Conservation (phyloP, 1,140 invertebrate species). For the Aphaenogaster ashmeadi region DNA sequence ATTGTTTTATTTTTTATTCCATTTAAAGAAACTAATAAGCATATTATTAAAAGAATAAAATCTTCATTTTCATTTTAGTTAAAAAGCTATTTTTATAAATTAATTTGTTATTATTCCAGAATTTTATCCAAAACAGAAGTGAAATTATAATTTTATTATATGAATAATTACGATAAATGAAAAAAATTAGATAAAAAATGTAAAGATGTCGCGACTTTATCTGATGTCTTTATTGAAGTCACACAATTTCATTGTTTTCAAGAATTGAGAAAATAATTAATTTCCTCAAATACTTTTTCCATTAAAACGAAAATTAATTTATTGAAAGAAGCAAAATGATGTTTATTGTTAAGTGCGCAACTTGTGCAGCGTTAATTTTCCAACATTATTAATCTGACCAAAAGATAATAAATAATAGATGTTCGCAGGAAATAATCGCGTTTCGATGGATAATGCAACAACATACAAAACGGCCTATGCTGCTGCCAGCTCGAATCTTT, state of each 20-base stretch:
- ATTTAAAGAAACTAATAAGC: too few relatives aligned
- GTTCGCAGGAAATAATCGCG: neutral
- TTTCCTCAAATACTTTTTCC: neutral
- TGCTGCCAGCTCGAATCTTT: neutral
- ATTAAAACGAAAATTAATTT: neutral
- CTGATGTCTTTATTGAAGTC: neutral
- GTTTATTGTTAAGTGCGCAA: too few relatives aligned
- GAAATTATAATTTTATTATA: neutral
- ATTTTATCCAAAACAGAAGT: neutral
- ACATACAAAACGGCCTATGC: too few relatives aligned
- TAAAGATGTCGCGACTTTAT: too few relatives aligned
- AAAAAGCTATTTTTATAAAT: neutral
- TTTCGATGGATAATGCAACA: neutral
- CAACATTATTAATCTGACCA: neutral
- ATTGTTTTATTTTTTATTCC: too few relatives aligned
- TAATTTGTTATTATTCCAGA: neutral
- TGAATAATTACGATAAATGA: neutral
- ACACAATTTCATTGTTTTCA: neutral
- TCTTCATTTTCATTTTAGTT: neutral
- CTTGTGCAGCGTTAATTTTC: too few relatives aligned
- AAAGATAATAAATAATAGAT: neutral
- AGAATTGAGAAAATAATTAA: neutral
- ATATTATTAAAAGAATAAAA: too few relatives aligned
- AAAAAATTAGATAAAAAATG: neutral
- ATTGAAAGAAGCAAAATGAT: neutral